Base-by-base conservation (phyloP, 2,797 vertebrate genomes). In the Thamnophis elegans region DNA sequence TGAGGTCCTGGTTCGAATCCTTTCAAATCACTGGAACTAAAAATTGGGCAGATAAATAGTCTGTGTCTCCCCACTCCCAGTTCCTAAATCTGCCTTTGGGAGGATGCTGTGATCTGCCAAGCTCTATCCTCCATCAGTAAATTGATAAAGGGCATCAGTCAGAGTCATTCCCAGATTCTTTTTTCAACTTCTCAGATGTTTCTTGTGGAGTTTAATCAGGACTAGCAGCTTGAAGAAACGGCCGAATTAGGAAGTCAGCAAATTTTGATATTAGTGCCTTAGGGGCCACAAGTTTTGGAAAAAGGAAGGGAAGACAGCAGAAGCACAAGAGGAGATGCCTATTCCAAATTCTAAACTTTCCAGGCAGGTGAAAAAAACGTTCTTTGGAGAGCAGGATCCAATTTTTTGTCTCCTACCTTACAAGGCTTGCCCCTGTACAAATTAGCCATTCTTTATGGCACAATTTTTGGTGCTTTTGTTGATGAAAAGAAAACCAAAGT, bases 241-340 rank as follows among this genome's bases (percentile, higher is more conserved):
- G 94, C 95, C 95, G 28, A 94, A 94, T 95, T 95, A 96, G 94
- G 94, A 97, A 96, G 95, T 95, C 94, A 95, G 93, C 88, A 89
- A 93, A 95, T 95, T 94, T 96, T 96, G 96, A 97, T 96, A 95
- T 97, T 97, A 97, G 97, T 98, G 97, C 97, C 97, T 98, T 98
- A 96, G 94, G 95, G 95, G 96, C 94, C 95, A 89, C 95, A 96
- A 94, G 91, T 94, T 95, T 91, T 91, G 94, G 96, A 93, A 51
- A 42, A 89, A 93, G 92, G 90, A 22, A n/a, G 93, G 47, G 25
- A n/a, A 51, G 36, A 73, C 62, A 97, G 92, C 89, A 93, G 95
- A 93, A 93, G 62, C 0, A 56, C 65, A 42, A 60, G 42, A 60
- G 59, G 95, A 95, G 95, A 95, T 53, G 36, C 92, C 95, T 94